Evolutionary conservation across 2,888 invertebrate species (phyloP).

Genomic region (Dynastes hyllus): DNA sequence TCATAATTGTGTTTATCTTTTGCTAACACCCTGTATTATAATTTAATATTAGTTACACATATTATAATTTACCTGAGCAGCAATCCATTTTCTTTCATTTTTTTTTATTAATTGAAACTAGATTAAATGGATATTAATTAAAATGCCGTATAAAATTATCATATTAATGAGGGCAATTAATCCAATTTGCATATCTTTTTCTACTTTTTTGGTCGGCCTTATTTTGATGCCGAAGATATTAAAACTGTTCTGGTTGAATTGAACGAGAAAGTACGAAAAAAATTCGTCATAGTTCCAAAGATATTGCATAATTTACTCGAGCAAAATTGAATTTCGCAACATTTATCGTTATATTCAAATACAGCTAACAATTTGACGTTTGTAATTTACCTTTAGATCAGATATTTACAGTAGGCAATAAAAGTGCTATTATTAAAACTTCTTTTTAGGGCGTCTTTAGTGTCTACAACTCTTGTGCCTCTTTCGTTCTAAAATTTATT

Average conservation of each 20-base stretch:
- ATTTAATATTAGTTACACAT: too few relatives aligned
- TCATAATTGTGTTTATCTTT: too few relatives aligned
- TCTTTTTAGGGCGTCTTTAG: not conserved
- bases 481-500: not conserved
- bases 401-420: not conserved
- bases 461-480: not conserved
- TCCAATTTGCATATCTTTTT: not conserved
- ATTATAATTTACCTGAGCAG: too few relatives aligned
- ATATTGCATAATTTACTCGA: not conserved
- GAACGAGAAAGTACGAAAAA: conserved; percentile 1
- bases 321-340: not conserved
- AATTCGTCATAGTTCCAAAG: not conserved
- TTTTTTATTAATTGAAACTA: too few relatives aligned
- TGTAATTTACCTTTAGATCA: not conserved
- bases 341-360: not conserved
- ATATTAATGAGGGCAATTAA: too few relatives aligned
- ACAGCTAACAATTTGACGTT: not conserved
- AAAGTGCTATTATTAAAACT: not conserved
- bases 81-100: too few relatives aligned
- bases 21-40: too few relatives aligned
- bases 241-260: not conserved
- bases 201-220: not conserved
- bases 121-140: too few relatives aligned
- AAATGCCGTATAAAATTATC: too few relatives aligned
- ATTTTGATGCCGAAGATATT: not conserved